Percentiles rank a stretch among this genome's conserved stretches.
Evolutionary conservation across 2,888 invertebrate species (phyloP).

Genomic region (Rhopalosiphum nymphaeae): DNA sequence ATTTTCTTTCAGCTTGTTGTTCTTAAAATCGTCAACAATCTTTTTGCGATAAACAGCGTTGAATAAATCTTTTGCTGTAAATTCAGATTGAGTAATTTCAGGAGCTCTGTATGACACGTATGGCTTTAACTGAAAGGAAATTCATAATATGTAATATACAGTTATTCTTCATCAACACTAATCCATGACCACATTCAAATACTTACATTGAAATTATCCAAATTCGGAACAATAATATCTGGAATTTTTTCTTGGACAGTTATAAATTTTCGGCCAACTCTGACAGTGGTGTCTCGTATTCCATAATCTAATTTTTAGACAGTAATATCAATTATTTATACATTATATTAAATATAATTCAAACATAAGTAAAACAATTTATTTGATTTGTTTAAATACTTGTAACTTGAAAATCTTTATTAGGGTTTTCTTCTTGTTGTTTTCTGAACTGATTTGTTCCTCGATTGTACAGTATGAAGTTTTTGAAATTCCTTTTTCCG

Average conservation of each 20-base stretch:
- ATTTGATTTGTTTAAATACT: slow-evolving; percentile 7
- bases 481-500: slow-evolving; percentile 86
- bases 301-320: slow-evolving; percentile 74
- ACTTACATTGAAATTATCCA: slow-evolving; percentile 80
- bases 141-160: neutral
- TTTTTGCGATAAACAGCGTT: slow-evolving; percentile 84
- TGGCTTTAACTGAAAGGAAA: slow-evolving; percentile 80
- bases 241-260: slow-evolving; percentile 90
- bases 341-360: neutral
- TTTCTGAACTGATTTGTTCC: slow-evolving; percentile 79
- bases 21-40: slow-evolving; percentile 81
- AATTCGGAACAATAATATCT: slow-evolving; percentile 91
- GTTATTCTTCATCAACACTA: neutral
- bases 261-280: slow-evolving; percentile 74
- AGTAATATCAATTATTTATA: neutral
- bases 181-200: neutral
- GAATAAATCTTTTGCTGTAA: slow-evolving; percentile 87
- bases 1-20: slow-evolving; percentile 78
- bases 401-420: slow-evolving; percentile 68
- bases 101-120: slow-evolving; percentile 90
- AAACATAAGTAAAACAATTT: neutral
- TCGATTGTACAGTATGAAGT: slow-evolving; percentile 81
- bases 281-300: slow-evolving; percentile 77
- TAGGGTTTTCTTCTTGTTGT: slow-evolving; percentile 73
- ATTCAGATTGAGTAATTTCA: slow-evolving; percentile 83